Evolutionary conservation across 2,888 invertebrate genomes (phyloP), one percentile per base, ranked within the genome.

Genomic region (Stramonita haemastoma): DNA sequence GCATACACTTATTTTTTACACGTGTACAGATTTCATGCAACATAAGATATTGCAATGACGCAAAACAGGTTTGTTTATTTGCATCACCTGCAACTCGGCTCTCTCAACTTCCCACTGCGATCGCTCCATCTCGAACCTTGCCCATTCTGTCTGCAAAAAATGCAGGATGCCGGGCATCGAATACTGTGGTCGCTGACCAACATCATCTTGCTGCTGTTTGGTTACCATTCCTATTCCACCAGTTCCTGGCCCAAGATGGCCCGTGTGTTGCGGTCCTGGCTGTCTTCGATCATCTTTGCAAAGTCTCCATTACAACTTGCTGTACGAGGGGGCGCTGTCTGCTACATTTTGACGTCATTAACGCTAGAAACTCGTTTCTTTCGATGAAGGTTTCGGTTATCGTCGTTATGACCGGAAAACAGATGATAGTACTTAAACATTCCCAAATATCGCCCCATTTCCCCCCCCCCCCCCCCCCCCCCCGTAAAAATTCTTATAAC

Each of bases 81-180:
- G n/a, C n/a, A n/a, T 95, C 96, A 99, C 99, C 98, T 99, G 98
- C 96, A 99, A 97, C 97, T 99, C 99, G 87, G 99, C 99, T 97
- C 98, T 98, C 97, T 99, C 99, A 96, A 99, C 98, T 97, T 99
- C 99, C 99, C 99, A 99, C 97, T 99, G 99, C 96, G 99, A 98
- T 96, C 99, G 97, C 97, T 99, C 99, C 97, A 99, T 97, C 97
- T 99, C 99, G 97, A 99, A 99, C 97, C 99, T 97, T 96, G 99
- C 98, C 99, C 99, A 99, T 97, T 99, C 99, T 96, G 99, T 99
- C 97, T 99, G 99, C 96, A 99, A 98, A 97, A 98, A 99, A 97
- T 99, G 99, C 96, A 99, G 97, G 96, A 99, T 99, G 96, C 99
- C 99, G 95, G 99, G 99, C 97, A 99, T 99, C 94, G 99, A 98